Evolutionary conservation across 2,888 invertebrate species (phyloP).

Genomic region (Noctuana brunneofusca): DNA sequence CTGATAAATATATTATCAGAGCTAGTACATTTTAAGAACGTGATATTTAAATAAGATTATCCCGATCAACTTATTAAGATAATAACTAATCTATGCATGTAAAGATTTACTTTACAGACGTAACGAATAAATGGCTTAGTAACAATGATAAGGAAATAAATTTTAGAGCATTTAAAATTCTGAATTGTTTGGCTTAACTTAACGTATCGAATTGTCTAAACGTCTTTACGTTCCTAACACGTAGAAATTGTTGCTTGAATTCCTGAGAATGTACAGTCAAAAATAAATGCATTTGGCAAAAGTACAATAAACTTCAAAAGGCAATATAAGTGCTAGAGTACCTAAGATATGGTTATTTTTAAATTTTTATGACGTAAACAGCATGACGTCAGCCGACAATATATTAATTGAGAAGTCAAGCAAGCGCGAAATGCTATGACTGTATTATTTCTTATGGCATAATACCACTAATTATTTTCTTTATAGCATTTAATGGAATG

Average conservation of each 20-base stretch:
- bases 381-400: neutral
- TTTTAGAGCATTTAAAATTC: neutral
- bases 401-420: neutral
- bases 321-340: neutral
- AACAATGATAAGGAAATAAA: neutral
- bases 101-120: neutral
- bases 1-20: too few species aligned
- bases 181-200: too few species aligned
- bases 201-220: too few species aligned
- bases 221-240: neutral
- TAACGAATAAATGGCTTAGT: neutral
- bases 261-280: neutral
- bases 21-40: too few species aligned
- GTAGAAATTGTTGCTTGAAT: neutral
- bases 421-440: neutral
- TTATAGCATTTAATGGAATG: too few species aligned
- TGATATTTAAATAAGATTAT: neutral
- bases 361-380: neutral
- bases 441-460: neutral
- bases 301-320: neutral
- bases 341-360: too few species aligned
- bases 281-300: constrained; percentile 5
- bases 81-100: neutral
- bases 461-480: neutral
- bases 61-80: neutral